Evolutionary conservation across 2,113 vertebrate species (phyloP).

Genomic region (Boleophthalmus pectinirostris): DNA sequence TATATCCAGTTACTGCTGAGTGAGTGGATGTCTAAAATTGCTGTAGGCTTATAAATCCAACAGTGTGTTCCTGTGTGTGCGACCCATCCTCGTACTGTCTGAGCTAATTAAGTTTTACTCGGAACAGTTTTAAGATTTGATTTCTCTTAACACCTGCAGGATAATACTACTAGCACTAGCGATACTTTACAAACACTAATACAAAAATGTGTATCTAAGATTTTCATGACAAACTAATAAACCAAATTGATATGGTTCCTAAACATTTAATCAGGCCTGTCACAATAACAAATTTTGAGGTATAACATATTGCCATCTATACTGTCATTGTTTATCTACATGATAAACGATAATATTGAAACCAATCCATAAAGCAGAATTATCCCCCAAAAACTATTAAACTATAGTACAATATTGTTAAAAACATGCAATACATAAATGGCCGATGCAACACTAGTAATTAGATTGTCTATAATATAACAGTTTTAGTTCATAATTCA

Average conservation of each 20-base stretch:
- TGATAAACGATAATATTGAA: too few relatives aligned
- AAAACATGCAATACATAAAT: too few relatives aligned
- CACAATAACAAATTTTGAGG: too few relatives aligned
- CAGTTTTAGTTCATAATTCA: too few relatives aligned
- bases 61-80: constrained; percentile 10
- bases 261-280: too few relatives aligned
- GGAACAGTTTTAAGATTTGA: constrained; percentile 16
- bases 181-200: background rate
- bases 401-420: too few relatives aligned
- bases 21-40: constrained; percentile 44
- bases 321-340: too few relatives aligned
- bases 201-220: background rate
- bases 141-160: constrained; percentile 12
- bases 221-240: background rate
- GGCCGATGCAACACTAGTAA: too few relatives aligned
- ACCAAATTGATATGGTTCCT: background rate
- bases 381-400: too few relatives aligned
- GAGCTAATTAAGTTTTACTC: constrained; percentile 41
- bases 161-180: constrained; percentile 1
- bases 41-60: constrained; percentile 34
- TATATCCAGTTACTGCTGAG: constrained; percentile 59
- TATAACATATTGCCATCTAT: too few relatives aligned
- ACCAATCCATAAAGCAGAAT: too few relatives aligned
- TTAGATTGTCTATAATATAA: too few relatives aligned
- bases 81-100: constrained; percentile 7